Percentiles rank a stretch among this genome's conserved stretches.
Conservation (phyloP, 2,888 invertebrate species). For the Drepana falcataria region DNA sequence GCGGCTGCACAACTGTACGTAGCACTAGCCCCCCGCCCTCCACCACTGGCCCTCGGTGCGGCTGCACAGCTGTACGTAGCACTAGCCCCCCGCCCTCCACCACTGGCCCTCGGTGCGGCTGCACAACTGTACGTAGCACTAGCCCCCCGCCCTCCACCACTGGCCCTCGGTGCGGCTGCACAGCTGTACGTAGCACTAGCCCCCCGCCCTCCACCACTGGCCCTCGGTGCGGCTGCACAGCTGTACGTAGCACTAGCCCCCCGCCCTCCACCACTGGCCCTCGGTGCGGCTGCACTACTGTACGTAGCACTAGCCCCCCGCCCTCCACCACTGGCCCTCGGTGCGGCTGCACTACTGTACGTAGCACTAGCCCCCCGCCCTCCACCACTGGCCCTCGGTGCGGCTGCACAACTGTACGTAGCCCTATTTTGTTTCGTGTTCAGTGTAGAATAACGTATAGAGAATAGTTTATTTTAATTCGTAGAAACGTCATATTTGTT, state of each 20-base stretch:
- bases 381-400: conserved; percentile 9
- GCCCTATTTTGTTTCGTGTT: neutral
- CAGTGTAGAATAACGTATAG: too few relatives aligned
- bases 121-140: neutral
- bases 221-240: neutral
- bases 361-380: conserved; percentile 1
- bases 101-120: neutral
- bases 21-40: neutral
- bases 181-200: conserved; percentile 19
- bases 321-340: neutral
- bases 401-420: conserved; percentile 16
- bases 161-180: conserved; percentile 15
- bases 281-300: neutral
- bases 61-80: neutral
- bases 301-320: conserved; percentile 1
- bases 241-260: conserved; percentile 1
- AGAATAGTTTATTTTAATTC: too few relatives aligned
- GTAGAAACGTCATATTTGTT: neutral
- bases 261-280: neutral
- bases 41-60: neutral
- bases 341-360: conserved; percentile 2
- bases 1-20: neutral
- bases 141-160: neutral
- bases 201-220: neutral
- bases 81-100: neutral